These are phyloP conservation scores for Drosophila cyrtoloma DNA, from an alignment of 2,888 invertebrate genomes.

Conservation along the genomic window DNA sequence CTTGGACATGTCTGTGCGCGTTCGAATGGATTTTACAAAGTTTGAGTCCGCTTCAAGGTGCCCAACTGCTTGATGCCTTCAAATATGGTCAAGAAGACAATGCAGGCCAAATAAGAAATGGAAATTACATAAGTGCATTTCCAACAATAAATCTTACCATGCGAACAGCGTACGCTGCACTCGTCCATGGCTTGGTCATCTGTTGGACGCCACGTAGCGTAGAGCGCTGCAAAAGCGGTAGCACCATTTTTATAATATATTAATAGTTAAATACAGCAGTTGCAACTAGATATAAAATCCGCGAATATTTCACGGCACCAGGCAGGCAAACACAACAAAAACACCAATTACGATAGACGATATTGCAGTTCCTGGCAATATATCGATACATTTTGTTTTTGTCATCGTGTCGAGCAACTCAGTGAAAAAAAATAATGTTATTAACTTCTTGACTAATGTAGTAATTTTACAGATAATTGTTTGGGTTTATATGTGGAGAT, in stretches of 20 bases:
- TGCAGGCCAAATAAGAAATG: conserved; percentile 44
- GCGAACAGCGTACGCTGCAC: conserved; percentile 53
- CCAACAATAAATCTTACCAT: conserved; percentile 72
- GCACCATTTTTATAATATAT: conserved; percentile 71
- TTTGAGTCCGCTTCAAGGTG: background rate
- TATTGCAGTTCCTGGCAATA: background rate
- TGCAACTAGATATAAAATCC: conserved; percentile 41
- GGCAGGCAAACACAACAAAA: conserved; percentile 54
- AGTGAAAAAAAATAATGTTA: background rate
- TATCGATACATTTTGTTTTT: conserved; percentile 34
- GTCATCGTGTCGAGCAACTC: background rate
- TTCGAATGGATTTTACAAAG: background rate
- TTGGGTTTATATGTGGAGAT: background rate
- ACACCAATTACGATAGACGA: conserved; percentile 42
- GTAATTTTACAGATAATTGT: background rate
- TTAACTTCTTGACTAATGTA: too few relatives aligned
- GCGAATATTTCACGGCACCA: conserved; percentile 46
- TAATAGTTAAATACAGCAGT: conserved; percentile 32
- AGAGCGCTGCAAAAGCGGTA: conserved; percentile 76
- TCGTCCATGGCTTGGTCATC: conserved; percentile 70
- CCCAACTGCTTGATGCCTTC: background rate
- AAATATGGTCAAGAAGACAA: conserved; percentile 16
- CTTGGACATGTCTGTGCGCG: background rate
- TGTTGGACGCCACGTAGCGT: conserved; percentile 78
- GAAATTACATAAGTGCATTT: conserved; percentile 68